Conservation (phyloP, 2,888 invertebrate species). For the Ophion costatus region DNA sequence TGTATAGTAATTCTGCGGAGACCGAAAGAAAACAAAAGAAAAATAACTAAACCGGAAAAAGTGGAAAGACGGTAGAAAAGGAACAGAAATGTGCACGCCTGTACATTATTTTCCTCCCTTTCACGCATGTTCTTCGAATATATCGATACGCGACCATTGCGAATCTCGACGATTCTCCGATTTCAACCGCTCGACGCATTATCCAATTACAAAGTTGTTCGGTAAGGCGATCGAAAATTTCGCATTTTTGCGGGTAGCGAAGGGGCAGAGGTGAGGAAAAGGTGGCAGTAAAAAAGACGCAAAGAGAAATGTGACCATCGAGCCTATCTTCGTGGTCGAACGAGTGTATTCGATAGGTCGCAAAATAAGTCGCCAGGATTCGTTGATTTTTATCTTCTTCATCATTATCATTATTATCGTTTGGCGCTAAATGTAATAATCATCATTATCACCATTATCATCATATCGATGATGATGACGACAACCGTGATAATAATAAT, state of each 20-base stretch:
- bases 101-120: background rate
- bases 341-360: background rate
- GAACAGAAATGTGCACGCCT: background rate
- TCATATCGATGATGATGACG: too few species aligned
- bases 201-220: conserved; percentile 41
- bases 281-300: background rate
- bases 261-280: background rate
- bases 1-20: too few species aligned
- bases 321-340: background rate
- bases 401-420: background rate
- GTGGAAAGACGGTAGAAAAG: background rate
- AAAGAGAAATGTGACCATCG: background rate
- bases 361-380: background rate
- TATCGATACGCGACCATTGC: background rate
- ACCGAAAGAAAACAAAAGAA: conserved; percentile 15
- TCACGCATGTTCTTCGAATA: background rate
- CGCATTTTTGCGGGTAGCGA: background rate
- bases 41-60: background rate
- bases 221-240: conserved; percentile 14
- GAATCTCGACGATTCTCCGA: conserved; percentile 26
- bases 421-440: background rate
- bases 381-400: background rate
- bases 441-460: background rate
- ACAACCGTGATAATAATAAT: too few species aligned
- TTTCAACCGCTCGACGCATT: conserved; percentile 49